Percentiles rank a stretch among this genome's conserved stretches.
phyloP scores from a whole-genome alignment of 1,140 invertebrate genomes.

The Intoshia linei region DNA sequence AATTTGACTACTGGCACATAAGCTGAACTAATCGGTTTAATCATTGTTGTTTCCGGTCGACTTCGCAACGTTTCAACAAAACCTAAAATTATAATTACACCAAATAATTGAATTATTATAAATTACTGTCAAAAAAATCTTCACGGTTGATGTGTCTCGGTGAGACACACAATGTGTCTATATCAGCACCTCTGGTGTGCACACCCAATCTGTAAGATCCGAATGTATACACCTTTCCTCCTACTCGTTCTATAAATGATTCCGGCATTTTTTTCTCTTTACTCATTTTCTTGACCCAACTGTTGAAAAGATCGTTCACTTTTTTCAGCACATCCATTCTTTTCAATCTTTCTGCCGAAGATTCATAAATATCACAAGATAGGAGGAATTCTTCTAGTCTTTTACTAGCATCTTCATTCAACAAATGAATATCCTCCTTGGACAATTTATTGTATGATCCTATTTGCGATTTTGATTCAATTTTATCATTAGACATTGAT shows the following conservation, averaged over 20 bases:
- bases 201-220: conserved; percentile 64
- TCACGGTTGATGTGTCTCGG: conserved; percentile 61
- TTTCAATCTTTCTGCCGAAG: too few species aligned
- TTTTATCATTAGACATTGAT: too few species aligned
- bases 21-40: conserved; percentile 92
- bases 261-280: conserved; percentile 16
- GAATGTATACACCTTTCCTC: conserved; percentile 94
- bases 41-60: too few species aligned
- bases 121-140: conserved; percentile 43
- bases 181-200: conserved; percentile 72
- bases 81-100: too few species aligned
- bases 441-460: too few species aligned
- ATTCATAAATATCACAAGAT: too few species aligned
- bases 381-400: too few species aligned
- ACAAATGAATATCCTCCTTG: too few species aligned
- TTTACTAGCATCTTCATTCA: too few species aligned
- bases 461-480: too few species aligned
- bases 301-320: conserved; percentile 1
- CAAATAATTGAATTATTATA: neutral
- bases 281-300: conserved; percentile 1
- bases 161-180: conserved; percentile 83
- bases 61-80: too few species aligned
- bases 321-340: neutral
- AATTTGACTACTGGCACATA: conserved; percentile 98
- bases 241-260: conserved; percentile 28